Base-by-base conservation (phyloP, 2,888 invertebrate species). In the Conomelus anceps region DNA sequence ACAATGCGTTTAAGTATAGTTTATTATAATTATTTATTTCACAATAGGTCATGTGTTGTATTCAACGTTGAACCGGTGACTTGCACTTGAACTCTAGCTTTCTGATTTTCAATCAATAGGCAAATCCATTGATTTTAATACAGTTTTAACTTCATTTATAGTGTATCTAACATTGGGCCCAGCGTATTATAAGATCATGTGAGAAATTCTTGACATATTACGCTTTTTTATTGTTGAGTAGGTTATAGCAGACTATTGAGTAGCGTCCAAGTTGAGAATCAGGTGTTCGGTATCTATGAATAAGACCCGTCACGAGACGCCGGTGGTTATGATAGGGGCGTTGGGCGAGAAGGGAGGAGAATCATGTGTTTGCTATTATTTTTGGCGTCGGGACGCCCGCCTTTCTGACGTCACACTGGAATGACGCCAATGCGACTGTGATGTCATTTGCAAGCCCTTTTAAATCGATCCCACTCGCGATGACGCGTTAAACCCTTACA, bases 341-440 rank as follows among this genome's bases (percentile, higher is more conserved):
- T n/a, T 34, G n/a, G 13, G 63, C n/a, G 63, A 0, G 3, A 1
- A n/a, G 63, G 63, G 63, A 34, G 63, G 63, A 63, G 22, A 86
- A 86, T 86, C 86, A 86, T 86, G 86, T 86, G 86, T 23, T 86
- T 63, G n/a, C 86, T 24, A 86, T 86, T 86, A 86, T 86, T 86
- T 86, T 29, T 26, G 86, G 86, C 86, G 86, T 26, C 86, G 86
- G n/a, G 86, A 29, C 86, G 86, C 86, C 86, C 22, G 86, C 86
- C 24, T 86, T 20, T 26, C 86, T 86, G 24, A 86, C 86, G 86
- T 86, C 86, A 86, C 24, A 22, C n/a, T n/a, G 86, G 86, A 29
- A 86, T 86, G 86, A 86, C 86, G 86, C 86, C 86, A 86, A 86
- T 86, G 86, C 86, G 86, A 86, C 86, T 86, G 86, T 86, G 86